Evolutionary conservation across 1,140 invertebrate genomes (phyloP), one percentile per base, ranked within the genome.

Genomic region (Drosophila athabasca): DNA sequence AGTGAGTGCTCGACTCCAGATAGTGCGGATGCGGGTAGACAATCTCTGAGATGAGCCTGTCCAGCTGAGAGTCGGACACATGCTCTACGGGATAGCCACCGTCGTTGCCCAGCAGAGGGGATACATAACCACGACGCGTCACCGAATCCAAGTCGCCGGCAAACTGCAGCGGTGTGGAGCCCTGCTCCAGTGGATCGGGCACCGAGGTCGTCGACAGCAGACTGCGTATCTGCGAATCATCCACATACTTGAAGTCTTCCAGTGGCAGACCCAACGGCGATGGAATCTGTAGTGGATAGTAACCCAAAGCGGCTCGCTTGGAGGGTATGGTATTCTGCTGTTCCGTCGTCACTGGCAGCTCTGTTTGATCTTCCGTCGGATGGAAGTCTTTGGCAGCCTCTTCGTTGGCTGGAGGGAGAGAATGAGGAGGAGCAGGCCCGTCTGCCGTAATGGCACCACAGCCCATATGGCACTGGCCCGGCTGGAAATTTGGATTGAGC

Each of bases 11-110:
- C 66, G 48, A 43, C 9, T 90, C 71, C 6, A 72, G 52, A 41
- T 84, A 88, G 2, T 61, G 71, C 15, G 90, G 81, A 79, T 91
- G 90, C 59, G 70, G 61, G 46, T 88, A 81, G 3, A 91, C 57
- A 48, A 91, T 78, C 13, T 84, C 80, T 9, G 85, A 72, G 24
- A 91, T 91, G 5, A 91, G 81, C 45, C 58, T 62, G 53, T 91
- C 85, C 44, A 91, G 62, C 13, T 91, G 82, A 4, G 76, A 59
- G 46, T 90, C 71, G 11, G 76, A 57, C 6, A 89, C 50, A 50
- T 80, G 81, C 55, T 83, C 70, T 58, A 83, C 72, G 41, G 88
- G 81, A 72, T 90, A 90, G 17, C 75, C 59, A 43, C 41, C 11
- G 22, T 53, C 69, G 0, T 44, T 45, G 31, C 58, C 62, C 8